Percentiles rank a stretch among this genome's conserved stretches.
These are phyloP conservation scores for Laodelphax striatellus DNA, from an alignment of 1,140 invertebrate genomes.

Conservation along the genomic window DNA sequence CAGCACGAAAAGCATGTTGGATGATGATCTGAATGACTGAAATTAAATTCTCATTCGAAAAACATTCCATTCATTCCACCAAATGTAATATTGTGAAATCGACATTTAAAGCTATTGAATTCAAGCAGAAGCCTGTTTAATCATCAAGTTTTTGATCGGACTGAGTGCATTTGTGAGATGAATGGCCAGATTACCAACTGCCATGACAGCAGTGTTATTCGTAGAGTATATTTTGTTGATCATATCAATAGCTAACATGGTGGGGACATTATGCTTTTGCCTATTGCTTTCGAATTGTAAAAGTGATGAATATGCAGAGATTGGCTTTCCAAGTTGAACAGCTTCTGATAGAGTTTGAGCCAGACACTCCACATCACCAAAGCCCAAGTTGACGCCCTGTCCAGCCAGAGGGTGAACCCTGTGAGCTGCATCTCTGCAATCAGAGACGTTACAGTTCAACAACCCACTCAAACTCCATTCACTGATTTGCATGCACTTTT, in stretches of 20 bases:
- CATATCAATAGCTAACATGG: conserved; percentile 76
- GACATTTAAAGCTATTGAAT: neutral
- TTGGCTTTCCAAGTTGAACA: conserved; percentile 23
- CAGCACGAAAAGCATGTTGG: too few relatives aligned
- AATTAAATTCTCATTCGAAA: too few relatives aligned
- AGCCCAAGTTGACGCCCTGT: conserved; percentile 94
- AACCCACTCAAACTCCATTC: neutral
- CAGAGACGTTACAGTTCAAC: neutral
- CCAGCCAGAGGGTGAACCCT: conserved; percentile 93
- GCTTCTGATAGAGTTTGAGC: conserved; percentile 54
- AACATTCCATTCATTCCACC: too few relatives aligned
- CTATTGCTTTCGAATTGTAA: conserved; percentile 72
- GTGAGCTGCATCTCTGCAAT: conserved; percentile 82
- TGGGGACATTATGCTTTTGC: conserved; percentile 78
- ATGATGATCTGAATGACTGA: too few relatives aligned
- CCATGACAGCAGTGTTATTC: conserved; percentile 35
- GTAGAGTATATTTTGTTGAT: conserved; percentile 67
- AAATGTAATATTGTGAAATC: neutral
- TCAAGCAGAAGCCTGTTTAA: neutral
- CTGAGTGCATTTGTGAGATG: conserved; percentile 67
- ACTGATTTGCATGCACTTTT: conserved; percentile 13
- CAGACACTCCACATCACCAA: conserved; percentile 77
- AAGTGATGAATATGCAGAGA: conserved; percentile 37
- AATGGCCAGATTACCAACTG: conserved; percentile 73
- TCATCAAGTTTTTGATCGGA: conserved; percentile 56